Conservation (phyloP, 2,113 vertebrate genomes). For the Fregata magnificens region DNA sequence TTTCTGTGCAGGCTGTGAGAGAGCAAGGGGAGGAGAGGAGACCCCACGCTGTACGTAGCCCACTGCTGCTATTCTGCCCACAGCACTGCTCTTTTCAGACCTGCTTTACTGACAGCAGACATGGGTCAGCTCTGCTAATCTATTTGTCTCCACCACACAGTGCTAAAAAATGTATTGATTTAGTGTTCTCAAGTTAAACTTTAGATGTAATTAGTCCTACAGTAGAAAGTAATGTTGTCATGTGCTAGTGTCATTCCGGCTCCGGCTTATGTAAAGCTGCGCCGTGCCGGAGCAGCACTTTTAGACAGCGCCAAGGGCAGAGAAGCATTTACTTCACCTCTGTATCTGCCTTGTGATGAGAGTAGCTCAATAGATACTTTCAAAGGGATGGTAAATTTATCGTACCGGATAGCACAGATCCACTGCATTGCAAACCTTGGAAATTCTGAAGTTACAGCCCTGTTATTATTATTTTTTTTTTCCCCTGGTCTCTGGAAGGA, state of each 20-base stretch:
- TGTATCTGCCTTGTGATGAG: conserved; percentile 22
- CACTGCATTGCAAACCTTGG: not conserved
- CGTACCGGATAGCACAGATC: not conserved
- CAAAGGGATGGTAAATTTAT: conserved; percentile 18
- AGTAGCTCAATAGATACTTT: conserved; percentile 32
- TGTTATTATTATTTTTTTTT: not conserved
- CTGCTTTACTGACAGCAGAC: not conserved
- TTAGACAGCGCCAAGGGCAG: not conserved
- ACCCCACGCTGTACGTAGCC: accelerated
- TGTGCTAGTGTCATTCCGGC: not conserved
- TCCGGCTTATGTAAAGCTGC: not conserved
- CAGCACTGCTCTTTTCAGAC: not conserved
- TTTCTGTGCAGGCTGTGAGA: not conserved
- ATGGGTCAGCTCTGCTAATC: not conserved
- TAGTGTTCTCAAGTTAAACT: conserved; percentile 53
- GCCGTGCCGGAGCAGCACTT: not conserved
- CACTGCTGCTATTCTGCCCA: not conserved
- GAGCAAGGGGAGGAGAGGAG: not conserved
- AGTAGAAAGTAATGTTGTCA: conserved; percentile 56
- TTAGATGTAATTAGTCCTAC: conserved; percentile 31
- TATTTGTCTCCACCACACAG: conserved; percentile 25
- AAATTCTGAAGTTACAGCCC: not conserved
- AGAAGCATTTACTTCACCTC: conserved; percentile 31
- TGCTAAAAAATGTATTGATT: conserved; percentile 55
- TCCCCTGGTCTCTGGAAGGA: accelerated